These are phyloP conservation scores for Oscheius myriophilus DNA, from an alignment of 2,888 invertebrate species.

Conservation along the genomic window DNA sequence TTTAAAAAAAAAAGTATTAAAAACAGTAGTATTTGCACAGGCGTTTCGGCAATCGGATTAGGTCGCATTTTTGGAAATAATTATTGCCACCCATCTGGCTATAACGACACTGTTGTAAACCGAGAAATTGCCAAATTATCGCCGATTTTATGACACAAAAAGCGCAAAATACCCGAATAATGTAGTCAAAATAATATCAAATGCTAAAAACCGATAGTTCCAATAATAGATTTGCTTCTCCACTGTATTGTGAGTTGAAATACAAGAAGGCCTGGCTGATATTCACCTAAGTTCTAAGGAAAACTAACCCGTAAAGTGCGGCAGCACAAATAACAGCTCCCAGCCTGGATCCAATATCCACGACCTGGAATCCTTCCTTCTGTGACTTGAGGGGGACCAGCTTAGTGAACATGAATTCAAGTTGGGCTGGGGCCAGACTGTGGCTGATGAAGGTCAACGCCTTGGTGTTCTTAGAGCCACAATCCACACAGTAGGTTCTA, in stretches of 20 bases:
- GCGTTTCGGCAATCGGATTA: no score
- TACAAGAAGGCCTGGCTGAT: no score
- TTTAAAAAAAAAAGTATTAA: not conserved
- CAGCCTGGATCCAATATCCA: slow-evolving; percentile 81
- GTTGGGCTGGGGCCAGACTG: slow-evolving; percentile 51
- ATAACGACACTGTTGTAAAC: no score
- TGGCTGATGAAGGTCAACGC: slow-evolving; percentile 71
- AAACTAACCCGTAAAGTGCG: slow-evolving; percentile 49
- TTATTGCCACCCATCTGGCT: no score
- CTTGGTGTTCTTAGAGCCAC: slow-evolving; percentile 75
- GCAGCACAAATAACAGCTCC: slow-evolving; percentile 79
- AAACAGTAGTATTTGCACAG: not conserved
- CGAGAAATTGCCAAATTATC: no score
- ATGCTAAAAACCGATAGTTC: no score
- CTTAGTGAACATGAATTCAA: slow-evolving; percentile 77
- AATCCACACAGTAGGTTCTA: slow-evolving; percentile 75
- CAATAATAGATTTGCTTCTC: no score
- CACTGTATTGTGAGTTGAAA: no score
- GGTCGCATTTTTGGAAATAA: no score
- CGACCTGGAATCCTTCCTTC: slow-evolving; percentile 68
- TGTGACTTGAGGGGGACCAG: slow-evolving; percentile 74
- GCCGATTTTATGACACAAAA: no score
- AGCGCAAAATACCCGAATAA: no score
- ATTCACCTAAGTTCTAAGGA: not conserved
- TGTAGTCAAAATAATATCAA: no score